Evolutionary conservation across 2,888 invertebrate species (phyloP).

Genomic region (Mayetiola destructor): DNA sequence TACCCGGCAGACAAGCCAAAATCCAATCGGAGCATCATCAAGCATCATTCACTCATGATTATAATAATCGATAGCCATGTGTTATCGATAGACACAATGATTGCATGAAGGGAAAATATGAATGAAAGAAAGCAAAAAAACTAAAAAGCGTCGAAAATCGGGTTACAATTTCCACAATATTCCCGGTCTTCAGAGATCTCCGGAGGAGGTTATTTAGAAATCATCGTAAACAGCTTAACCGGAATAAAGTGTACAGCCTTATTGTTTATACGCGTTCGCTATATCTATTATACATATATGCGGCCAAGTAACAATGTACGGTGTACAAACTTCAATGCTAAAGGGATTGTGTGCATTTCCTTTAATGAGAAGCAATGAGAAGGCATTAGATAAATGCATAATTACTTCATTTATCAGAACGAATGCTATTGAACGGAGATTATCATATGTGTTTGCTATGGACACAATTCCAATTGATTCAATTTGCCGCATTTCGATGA

Average conservation of each 20-base stretch:
- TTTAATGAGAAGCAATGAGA: no score
- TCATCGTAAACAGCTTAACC: neutral
- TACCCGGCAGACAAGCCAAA: no score
- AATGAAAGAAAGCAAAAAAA: neutral
- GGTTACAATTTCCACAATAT: constrained; percentile 5
- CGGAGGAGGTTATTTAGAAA: constrained; percentile 2
- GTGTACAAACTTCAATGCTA: neutral
- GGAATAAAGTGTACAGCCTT: neutral
- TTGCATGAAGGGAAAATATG: no score
- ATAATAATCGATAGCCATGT: no score
- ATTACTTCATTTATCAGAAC: no score
- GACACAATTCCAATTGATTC: no score
- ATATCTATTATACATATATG: neutral
- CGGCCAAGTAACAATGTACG: neutral
- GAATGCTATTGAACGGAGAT: no score
- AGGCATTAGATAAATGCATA: constrained; percentile 6
- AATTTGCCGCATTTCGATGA: neutral
- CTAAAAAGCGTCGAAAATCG: neutral
- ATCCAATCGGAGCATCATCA: no score
- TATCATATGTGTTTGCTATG: neutral
- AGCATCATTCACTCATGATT: no score
- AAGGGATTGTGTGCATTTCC: no score
- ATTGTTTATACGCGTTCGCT: no score
- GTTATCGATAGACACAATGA: no score
- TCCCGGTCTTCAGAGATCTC: neutral